These are phyloP conservation scores for Melinaea menophilus DNA, from an alignment of 2,888 invertebrate species.

Conservation along the genomic window DNA sequence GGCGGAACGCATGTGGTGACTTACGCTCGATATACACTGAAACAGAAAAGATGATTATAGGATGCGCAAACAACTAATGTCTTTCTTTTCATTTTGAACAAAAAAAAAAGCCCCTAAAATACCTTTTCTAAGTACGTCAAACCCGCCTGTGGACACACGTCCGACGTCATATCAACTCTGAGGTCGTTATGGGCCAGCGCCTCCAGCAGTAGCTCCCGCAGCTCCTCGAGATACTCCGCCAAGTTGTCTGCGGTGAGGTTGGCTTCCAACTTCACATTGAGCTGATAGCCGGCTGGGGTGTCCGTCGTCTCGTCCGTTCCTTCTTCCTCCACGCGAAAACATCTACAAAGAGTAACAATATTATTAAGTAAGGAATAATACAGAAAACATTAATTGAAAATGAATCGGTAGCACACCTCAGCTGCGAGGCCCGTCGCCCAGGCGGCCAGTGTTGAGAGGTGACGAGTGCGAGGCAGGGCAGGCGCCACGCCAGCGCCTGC, in stretches of 20 bases:
- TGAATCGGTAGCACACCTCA: constrained; percentile 42
- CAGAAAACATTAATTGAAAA: background rate
- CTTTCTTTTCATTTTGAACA: background rate
- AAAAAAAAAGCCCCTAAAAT: background rate
- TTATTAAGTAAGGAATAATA: background rate
- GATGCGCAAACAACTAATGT: too few species aligned
- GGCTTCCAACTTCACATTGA: constrained; percentile 71
- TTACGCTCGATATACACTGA: constrained; percentile 76
- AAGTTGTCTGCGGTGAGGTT: constrained; percentile 54
- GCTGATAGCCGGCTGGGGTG: constrained; percentile 64
- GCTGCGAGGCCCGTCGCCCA: constrained; percentile 62
- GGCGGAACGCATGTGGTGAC: constrained; percentile 71
- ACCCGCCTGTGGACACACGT: constrained; percentile 71
- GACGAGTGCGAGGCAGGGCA: constrained; percentile 81
- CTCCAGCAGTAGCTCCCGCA: constrained; percentile 45
- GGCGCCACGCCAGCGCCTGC: constrained; percentile 48
- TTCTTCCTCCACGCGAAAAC: constrained; percentile 74
- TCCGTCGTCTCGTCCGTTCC: constrained; percentile 37
- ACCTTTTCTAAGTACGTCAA: constrained; percentile 77
- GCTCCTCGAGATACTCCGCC: constrained; percentile 51
- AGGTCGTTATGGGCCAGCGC: constrained; percentile 41
- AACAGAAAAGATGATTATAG: constrained; percentile 9
- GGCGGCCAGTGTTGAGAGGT: constrained; percentile 79
- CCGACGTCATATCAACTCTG: constrained; percentile 56
- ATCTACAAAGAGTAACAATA: constrained; percentile 46